Evolutionary conservation across 2,113 vertebrate genomes (phyloP).

Genomic region (Pithys albifrons): DNA sequence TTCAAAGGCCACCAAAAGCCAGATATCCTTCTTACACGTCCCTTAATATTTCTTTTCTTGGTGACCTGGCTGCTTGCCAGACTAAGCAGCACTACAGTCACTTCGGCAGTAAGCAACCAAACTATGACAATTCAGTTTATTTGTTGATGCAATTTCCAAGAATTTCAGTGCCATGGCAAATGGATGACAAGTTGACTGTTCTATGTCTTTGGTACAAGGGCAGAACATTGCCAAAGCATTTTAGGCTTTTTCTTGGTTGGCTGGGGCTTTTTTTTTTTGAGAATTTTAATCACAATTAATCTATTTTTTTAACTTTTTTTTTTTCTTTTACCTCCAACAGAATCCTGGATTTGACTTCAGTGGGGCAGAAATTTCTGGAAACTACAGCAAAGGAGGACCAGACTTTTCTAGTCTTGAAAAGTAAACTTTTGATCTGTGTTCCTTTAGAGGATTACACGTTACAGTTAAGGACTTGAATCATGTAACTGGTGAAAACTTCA

Average conservation of each 20-base stretch:
- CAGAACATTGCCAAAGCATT: background rate
- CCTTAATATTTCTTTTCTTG: background rate
- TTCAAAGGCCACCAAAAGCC: background rate
- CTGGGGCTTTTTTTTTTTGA: background rate
- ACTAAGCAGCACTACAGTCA: background rate
- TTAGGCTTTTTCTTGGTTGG: background rate
- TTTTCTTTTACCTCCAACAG: slow-evolving; percentile 66
- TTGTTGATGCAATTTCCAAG: background rate
- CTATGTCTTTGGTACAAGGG: background rate
- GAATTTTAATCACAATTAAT: background rate
- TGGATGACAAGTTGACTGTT: background rate
- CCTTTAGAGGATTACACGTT: background rate
- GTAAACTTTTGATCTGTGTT: slow-evolving; percentile 35
- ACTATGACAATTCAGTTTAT: background rate
- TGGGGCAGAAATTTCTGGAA: slow-evolving; percentile 96
- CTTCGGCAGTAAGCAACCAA: background rate
- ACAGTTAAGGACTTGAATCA: slow-evolving; percentile 4
- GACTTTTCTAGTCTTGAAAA: slow-evolving; percentile 91
- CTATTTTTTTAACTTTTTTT: background rate
- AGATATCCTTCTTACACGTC: background rate
- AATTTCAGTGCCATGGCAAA: background rate
- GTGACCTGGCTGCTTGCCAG: background rate
- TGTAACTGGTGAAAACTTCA: background rate
- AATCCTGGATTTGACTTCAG: slow-evolving; percentile 99
- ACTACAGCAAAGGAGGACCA: slow-evolving; percentile 93